Evolutionary conservation across 1,140 invertebrate species (phyloP).

Genomic region (Zaprionus ghesquierei): DNA sequence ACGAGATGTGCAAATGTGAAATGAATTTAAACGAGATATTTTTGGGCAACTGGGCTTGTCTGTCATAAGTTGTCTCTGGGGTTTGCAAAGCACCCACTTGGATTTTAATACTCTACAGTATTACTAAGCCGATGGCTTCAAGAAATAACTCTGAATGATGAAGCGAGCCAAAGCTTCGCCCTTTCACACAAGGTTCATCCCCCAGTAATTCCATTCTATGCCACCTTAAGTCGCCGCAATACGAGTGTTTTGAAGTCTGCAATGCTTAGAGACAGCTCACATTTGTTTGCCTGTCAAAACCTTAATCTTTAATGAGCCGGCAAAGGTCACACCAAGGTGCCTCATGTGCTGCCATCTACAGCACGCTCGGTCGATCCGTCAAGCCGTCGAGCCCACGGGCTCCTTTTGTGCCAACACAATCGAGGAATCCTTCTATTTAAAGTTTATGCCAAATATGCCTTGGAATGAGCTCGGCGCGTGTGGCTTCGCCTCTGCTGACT

Average conservation of each 20-base stretch:
- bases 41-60: background rate
- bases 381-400: background rate
- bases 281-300: slow-evolving; percentile 23
- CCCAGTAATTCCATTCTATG: background rate
- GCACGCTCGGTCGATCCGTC: background rate
- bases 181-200: background rate
- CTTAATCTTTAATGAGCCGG: slow-evolving; percentile 23
- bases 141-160: background rate
- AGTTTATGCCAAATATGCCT: slow-evolving; percentile 15
- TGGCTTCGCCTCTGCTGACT: background rate
- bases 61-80: background rate
- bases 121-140: background rate
- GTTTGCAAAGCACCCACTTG: background rate
- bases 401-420: background rate
- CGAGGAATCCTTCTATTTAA: slow-evolving; percentile 21
- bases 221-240: background rate
- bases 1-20: background rate
- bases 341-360: background rate
- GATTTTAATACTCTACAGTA: background rate
- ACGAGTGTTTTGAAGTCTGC: background rate
- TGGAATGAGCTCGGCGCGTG: slow-evolving; percentile 1
- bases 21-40: slow-evolving; percentile 5
- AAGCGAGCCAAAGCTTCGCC: background rate
- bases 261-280: slow-evolving; percentile 9
- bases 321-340: slow-evolving; percentile 11